phyloP scores from a whole-genome alignment of 2,888 invertebrate genomes.

The Eupithecia pulchellata region DNA sequence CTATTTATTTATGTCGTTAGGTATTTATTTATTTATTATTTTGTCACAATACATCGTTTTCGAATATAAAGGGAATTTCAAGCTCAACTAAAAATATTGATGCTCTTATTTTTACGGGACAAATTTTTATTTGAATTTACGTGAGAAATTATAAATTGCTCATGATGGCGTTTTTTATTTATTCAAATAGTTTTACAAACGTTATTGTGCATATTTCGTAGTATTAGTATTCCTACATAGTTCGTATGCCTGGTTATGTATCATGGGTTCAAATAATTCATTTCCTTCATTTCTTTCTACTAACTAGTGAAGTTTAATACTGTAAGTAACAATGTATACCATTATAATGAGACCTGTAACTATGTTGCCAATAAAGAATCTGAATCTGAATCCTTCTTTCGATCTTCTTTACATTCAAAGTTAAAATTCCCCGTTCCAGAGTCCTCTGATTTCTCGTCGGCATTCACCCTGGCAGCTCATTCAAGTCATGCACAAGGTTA shows the following conservation, averaged over 20 bases:
- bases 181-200: not conserved
- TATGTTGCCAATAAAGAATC: no score
- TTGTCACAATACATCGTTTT: not conserved
- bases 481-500: slow-evolving; percentile 35
- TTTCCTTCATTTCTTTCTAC: no score
- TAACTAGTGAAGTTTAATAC: no score
- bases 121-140: no score
- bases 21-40: not conserved
- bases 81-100: not conserved
- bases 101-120: not conserved
- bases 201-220: not conserved
- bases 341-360: no score
- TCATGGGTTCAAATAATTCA: no score
- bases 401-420: no score
- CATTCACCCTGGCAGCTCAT: slow-evolving; percentile 13
- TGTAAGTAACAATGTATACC: no score
- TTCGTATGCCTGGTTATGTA: no score
- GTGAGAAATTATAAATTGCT: no score
- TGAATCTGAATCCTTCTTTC: no score
- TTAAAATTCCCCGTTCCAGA: not conserved
- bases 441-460: not conserved
- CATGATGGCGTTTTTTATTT: not conserved
- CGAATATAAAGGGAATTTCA: not conserved
- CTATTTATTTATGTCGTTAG: not conserved
- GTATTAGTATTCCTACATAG: not conserved